Base-by-base conservation (phyloP, 92 coral and sea anemone species). In the Ricordea florida region DNA sequence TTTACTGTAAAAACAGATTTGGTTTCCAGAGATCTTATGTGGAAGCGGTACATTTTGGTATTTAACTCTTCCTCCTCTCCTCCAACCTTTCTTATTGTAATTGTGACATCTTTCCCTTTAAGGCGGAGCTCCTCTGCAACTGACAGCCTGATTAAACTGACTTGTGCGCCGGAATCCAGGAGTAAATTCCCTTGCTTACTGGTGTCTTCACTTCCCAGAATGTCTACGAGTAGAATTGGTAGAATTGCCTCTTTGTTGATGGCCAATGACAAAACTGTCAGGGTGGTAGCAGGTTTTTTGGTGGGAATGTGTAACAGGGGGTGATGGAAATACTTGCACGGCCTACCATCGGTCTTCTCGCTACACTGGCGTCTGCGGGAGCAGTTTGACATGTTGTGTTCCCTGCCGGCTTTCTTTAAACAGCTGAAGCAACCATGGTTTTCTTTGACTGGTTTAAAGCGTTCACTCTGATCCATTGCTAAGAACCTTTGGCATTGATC, bases 21-120 rank as follows among this genome's bases (percentile, higher is more conserved):
- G 44, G 58, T 61, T 22, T 71, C 81, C 45, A 61, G 60, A 20
- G 85, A 62, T 25, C 43, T 45, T 25, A 79, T 49, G 10, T 68
- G 69, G 17, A 79, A 60, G 17, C 53, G 30, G 50, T 71, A 85
- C 15, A 79, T 49, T 43, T 56, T 75, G 15, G 88, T 83, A 36
- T 26, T 65, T 58, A 78, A 41, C 56, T 34, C 57, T 56, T 85
- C 81, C 30, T 82, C 89, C 10, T 87, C 93, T 10, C 90, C 90
- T 10, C 90, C 87, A 29, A 88, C 86, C 77, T 88, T 88, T 6
- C 81, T 70, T 10, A 88, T 63, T 3, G 79, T 82, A 27, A 88
- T 72, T n/a, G 83, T 35, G 1, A 60, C 64, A 6, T 64, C 57
- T 41, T 64, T 69, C 1, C 85, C 89, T 41, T 57, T 71, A 26